Base-by-base conservation (phyloP, 2,113 vertebrate species). In the Capreolus pygargus region DNA sequence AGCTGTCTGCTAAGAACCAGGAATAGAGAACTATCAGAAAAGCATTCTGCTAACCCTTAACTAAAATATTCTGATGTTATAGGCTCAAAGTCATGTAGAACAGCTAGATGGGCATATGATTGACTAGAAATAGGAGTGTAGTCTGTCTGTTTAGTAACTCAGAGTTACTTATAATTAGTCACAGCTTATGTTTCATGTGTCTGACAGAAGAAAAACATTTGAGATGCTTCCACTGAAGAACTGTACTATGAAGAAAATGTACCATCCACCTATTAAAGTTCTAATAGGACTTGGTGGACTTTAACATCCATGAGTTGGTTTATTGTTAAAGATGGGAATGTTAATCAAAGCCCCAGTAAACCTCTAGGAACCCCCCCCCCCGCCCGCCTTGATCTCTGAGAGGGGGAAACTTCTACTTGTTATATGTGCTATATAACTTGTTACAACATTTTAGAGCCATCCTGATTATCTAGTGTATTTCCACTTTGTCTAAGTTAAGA, bases 281-380 rank as follows among this genome's bases (percentile, higher is more conserved):
- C 76, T 95, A 57, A 95, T 52, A 82, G 52, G 50, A 81, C 23
- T n/a, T 47, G 64, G 36, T 85, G 6, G 1, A 83, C 84, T 97
- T 96, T 97, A 97, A 94, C 96, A 97, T 86, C 50, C 81, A 96
- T 83, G 95, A 94, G 52, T 6, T 58, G 52, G n/a, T 88, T 95
- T 94, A 92, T 55, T 89, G n/a, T 61, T 90, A 92, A 55, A 94
- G 94, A 70, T 47, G 16, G 8, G 33, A 93, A 15, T 45, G 27
- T 84, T 96, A 97, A 93, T 88, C 67, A 52, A 61, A n/a, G 10
- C 70, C 4, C 39, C 17, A 74, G 57, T 21, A 84, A 90, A 81
- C 7, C 39, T 86, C 52, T 55, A 27, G 54, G 89, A 85, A 55
- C 13, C 3, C 33, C 55, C 70, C 45, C 39, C 39, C 39, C 3